Evolutionary conservation across 2,888 invertebrate species (phyloP), one percentile per base, ranked within the genome.

Genomic region (Cephalotes varians): DNA sequence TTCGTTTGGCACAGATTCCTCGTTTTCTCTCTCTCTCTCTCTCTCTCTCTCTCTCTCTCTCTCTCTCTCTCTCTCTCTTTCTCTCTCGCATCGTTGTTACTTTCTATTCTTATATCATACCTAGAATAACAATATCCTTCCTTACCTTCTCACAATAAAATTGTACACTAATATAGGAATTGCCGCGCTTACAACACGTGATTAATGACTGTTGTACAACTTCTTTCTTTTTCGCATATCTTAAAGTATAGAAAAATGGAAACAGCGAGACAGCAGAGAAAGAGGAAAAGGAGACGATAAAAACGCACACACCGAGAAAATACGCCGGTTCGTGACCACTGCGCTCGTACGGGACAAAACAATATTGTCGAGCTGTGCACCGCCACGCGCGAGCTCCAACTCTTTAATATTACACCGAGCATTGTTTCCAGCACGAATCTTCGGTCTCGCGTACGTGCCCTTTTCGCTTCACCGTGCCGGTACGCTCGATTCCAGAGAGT

Each of bases 391-490:
- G 71, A 65, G 73, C 82, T 79, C 74, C 85, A 85, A 83, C 88
- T 88, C 89, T 85, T 90, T 90, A 88, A 90, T 92, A 92, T 92
- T 93, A 91, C 91, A 91, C 88, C 83, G 56, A 47, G 91, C 92
- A 93, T 94, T 94, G 93, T 94, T 93, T 92, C 87, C 86, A 90
- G 92, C 92, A 93, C 93, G 93, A 92, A 92, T 92, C 90, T 84
- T 80, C 87, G 85, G 86, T 84, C 69, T 73, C 85, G 81, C 83
- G 89, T 90, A 90, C 91, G 90, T 90, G 91, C 86, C 89, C 86
- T 84, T 88, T 89, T 86, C 86, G 77, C 84, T 84, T 51, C 82
- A 62, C 44, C 81, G 80, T 83, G 83, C 81, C 73, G 82, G 82
- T 28, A 81, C 85, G 73, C 71, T 40, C 80, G 51, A 82, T 60